A percentile compares a stretch with the other conserved stretches of the same genome.
phyloP scores from a whole-genome alignment of 2,888 invertebrate genomes.

The Diaprepes abbreviatus region DNA sequence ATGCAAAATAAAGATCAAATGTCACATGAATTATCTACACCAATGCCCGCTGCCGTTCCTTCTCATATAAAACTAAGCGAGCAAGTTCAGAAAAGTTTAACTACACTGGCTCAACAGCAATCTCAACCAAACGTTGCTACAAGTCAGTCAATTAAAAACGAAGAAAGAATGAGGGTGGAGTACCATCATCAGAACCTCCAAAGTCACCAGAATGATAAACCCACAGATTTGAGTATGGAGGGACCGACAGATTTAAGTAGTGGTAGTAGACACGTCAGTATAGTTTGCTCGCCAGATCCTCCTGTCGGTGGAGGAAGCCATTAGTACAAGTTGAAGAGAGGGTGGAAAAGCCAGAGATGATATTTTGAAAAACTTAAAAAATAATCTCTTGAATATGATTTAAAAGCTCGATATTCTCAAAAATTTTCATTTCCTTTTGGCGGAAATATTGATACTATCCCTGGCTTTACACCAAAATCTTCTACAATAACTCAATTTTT shows the following conservation, averaged over 20 bases:
- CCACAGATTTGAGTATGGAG: conserved; percentile 66
- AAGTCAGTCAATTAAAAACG: conserved; percentile 34
- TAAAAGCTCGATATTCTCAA: too few species aligned
- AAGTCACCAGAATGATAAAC: conserved; percentile 63
- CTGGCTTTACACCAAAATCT: conserved; percentile 2
- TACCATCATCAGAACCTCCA: conserved; percentile 52
- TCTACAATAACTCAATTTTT: conserved; percentile 16
- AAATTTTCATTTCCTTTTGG: not conserved
- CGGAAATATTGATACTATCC: not conserved
- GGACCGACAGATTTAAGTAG: conserved; percentile 66
- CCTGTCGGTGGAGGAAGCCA: conserved; percentile 59
- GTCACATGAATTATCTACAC: conserved; percentile 20
- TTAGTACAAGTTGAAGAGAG: conserved; percentile 48
- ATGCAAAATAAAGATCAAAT: conserved; percentile 23
- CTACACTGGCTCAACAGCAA: conserved; percentile 27
- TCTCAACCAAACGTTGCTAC: not conserved
- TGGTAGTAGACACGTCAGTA: conserved; percentile 62
- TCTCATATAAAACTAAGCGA: conserved; percentile 40
- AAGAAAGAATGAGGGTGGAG: conserved; percentile 48
- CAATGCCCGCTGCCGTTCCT: conserved; percentile 32
- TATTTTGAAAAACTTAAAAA: too few species aligned
- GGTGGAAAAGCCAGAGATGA: conserved; percentile 7
- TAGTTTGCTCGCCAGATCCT: conserved; percentile 66
- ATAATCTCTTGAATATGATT: too few species aligned
- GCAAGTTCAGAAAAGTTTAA: conserved; percentile 40